Conservation (phyloP, 2,888 invertebrate genomes). For the Sarcophaga rosellei region DNA sequence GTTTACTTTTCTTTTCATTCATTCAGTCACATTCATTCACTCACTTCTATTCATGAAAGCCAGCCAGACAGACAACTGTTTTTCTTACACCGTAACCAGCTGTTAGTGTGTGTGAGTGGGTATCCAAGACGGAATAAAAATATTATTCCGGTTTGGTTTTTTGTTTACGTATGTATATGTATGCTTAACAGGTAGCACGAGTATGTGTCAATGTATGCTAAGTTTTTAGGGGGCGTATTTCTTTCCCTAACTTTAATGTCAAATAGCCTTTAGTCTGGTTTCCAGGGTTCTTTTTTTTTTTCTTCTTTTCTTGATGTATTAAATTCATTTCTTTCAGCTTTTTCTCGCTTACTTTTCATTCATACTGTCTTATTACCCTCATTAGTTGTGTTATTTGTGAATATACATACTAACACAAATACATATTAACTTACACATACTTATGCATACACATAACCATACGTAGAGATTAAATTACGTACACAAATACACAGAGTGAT, state of each 20-base stretch:
- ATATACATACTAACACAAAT: constrained; percentile 22
- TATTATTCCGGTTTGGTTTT: no score
- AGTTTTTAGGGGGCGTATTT: neutral
- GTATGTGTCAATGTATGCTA: no score
- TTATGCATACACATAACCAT: neutral
- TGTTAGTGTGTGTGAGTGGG: neutral
- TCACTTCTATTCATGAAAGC: neutral
- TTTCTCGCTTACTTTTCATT: neutral
- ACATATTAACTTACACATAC: constrained; percentile 11
- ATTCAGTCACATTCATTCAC: constrained; percentile 18
- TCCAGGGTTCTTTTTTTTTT: neutral
- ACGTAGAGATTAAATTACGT: neutral
- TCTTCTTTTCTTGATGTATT: neutral
- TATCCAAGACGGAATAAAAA: no score
- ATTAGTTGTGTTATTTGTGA: constrained; percentile 61
- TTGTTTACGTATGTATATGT: constrained; percentile 2
- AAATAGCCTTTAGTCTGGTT: constrained; percentile 49
- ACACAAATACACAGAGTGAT: neutral
- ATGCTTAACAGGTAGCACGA: no score
- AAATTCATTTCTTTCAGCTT: constrained; percentile 13
- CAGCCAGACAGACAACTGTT: neutral
- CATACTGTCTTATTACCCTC: constrained; percentile 53
- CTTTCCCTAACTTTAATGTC: constrained; percentile 50
- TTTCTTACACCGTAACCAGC: neutral
- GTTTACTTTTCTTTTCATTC: neutral